Base-by-base conservation (phyloP, 1,140 invertebrate species). In the Mycetomoellerius zeteki region DNA sequence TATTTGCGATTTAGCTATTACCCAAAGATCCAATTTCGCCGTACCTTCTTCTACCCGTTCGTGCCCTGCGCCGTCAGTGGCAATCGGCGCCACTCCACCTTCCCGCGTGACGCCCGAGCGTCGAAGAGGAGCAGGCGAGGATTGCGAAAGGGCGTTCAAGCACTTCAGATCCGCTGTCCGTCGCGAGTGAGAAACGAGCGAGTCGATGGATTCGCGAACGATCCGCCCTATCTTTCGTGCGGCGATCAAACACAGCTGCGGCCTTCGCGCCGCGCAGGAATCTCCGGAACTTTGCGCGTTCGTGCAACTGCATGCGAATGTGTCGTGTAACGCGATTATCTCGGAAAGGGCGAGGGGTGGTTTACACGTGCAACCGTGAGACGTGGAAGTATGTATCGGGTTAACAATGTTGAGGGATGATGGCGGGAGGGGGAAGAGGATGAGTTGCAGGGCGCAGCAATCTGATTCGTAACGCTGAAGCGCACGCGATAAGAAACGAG, bases 1-100 rank as follows among this genome's bases (percentile, higher is more conserved):
- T 33, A 67, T 56, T 69, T 58, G 84, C 89, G 71, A 90, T 89
- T 89, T 87, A 84, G 50, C 58, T 62, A 60, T 50, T 80, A 72
- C 52, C 72, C 60, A 30, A 85, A 78, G 85, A 89, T 90, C 82
- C 85, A 89, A 90, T 89, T 90, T 78, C 73, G 33, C 50, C 19
- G 54, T 14, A 60, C 27, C 37, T 62, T 73, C 56, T 52, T 37
- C 54, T 27, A 30, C 3, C 30, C 19, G 14, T 33, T 24, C 58
- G 7, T n/a, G 37, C 64, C 10, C 37, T 43, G 37, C 10, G 37
- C 37, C 37, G 33, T 37, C 33, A 37, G 7, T 64, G 19, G 76
- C 62, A 69, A 80, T 80, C 62, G 47, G 30, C n/a, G 16, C 27
- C 54, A 3, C 5, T 60, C 71, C 14, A 50, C 37, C 30, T 21